Base-by-base conservation (phyloP, 1,140 invertebrate genomes). In the Geopemphigus sp. region DNA sequence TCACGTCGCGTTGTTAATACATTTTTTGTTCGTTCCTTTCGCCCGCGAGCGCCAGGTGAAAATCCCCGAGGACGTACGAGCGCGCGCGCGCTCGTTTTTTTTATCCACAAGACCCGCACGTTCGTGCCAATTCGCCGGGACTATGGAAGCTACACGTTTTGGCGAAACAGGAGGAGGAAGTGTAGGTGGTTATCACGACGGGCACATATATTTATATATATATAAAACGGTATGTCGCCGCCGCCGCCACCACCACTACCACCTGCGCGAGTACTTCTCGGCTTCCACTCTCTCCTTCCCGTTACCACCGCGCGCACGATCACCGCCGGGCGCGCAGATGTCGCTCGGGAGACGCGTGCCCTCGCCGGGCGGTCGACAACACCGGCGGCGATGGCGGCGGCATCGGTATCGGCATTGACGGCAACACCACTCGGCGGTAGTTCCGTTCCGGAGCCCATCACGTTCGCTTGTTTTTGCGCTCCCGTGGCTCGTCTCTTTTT, bases 271-370 rank as follows among this genome's bases (percentile, higher is more conserved):
- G 22, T 24, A 22, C 73, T 24, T 17, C 5, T 50, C 32, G 32
- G 14, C 47, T 5, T n/a, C 57, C 32, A 15, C 74, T 39, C 14
- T 39, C 57, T 29, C 22, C 66, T 11, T 11, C 47, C 11, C 32
- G 32, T 39, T 3, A 8, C 45, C 2, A 14, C 12, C 5, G 29
- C n/a, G 19, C 22, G 0, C 19, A 22, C 12, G 22, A 39, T 8
- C 56, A 24, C 39, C 32, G 57, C 5, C 53, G 53, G 32, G 54
- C 29, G 72, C 29, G 32, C 74, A 78, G 74, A 78, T 78, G 74
- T 78, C 74, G 54, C 50, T 54, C 54, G 72, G 56, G 74, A 47
- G 74, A 63, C 74, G 74, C 74, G 74, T 78, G 74, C 74, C 74
- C 74, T 70, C 68, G 24, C 45, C 72, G 72, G 45, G 72, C 54